Conservation (phyloP, 2,888 invertebrate species). For the Pristionchus maxplancki region DNA sequence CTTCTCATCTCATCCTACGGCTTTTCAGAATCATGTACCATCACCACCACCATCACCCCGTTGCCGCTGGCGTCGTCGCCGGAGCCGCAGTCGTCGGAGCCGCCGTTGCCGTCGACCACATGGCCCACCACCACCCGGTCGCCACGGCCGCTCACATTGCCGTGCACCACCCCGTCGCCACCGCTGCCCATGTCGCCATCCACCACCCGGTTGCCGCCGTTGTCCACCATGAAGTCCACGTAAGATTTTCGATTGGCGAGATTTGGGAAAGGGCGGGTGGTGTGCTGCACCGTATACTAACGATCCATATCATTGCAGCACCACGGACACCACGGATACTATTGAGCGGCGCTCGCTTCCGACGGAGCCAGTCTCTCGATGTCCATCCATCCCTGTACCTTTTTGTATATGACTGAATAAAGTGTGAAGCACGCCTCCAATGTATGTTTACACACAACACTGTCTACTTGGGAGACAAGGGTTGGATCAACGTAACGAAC, state of each 20-base stretch:
- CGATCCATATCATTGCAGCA: background rate
- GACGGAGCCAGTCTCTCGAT: background rate
- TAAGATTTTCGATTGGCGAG: background rate
- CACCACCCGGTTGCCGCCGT: conserved; percentile 14
- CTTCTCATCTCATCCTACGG: no score
- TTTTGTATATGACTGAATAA: background rate
- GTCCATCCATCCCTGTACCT: background rate
- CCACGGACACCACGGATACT: conserved; percentile 28
- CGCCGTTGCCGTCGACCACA: background rate
- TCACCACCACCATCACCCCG: background rate
- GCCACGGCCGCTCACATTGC: background rate
- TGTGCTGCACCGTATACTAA: background rate
- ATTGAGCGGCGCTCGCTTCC: background rate
- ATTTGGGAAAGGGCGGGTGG: background rate
- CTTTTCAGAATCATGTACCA: background rate
- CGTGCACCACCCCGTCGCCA: background rate
- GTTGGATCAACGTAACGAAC: no score
- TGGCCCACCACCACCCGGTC: background rate
- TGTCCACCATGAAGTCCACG: conserved; percentile 14
- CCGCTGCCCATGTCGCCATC: background rate
- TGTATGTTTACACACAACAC: background rate
- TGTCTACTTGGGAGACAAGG: no score
- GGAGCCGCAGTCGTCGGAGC: background rate
- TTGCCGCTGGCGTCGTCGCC: background rate
- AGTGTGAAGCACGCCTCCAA: background rate